Evolutionary conservation across 2,888 invertebrate species (phyloP).

Genomic region (Nowickia ferox): DNA sequence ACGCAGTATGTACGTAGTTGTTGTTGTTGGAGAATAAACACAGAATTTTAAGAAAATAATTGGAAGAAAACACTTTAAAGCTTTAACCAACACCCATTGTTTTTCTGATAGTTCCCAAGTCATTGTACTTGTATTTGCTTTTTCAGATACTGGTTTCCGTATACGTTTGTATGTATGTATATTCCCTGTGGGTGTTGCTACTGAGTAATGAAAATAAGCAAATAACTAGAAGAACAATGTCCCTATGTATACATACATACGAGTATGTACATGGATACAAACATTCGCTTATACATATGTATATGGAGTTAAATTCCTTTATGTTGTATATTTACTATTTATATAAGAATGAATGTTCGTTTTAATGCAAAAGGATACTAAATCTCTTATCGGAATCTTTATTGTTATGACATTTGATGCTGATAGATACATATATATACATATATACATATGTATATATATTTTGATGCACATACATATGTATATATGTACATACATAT

Average conservation of each 20-base stretch:
- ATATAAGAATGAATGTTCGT: slow-evolving; percentile 15
- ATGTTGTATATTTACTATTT: background rate
- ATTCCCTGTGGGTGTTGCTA: slow-evolving; percentile 56
- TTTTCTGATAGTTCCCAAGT: slow-evolving; percentile 21
- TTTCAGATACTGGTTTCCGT: slow-evolving; percentile 27
- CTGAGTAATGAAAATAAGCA: slow-evolving; percentile 42
- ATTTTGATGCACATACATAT: background rate
- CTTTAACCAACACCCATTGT: slow-evolving; percentile 31
- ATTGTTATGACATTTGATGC: slow-evolving; percentile 56
- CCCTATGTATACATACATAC: background rate
- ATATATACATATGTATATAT: background rate
- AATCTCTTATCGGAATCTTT: slow-evolving; percentile 57
- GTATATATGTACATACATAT: background rate
- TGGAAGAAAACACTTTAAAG: slow-evolving; percentile 4
- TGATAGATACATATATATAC: slow-evolving; percentile 42
- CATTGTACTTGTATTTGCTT: slow-evolving; percentile 11
- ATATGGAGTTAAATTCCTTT: background rate
- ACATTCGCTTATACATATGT: background rate
- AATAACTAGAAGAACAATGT: slow-evolving; percentile 14
- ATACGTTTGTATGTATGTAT: slow-evolving; percentile 11
- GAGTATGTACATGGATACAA: background rate
- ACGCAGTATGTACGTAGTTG: background rate
- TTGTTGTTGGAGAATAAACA: slow-evolving; percentile 15
- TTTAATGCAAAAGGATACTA: slow-evolving; percentile 44
- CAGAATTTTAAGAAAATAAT: slow-evolving; percentile 11